Percentiles rank a stretch among this genome's conserved stretches.
phyloP scores from a whole-genome alignment of 35 echinoderm and acorn worm species.

The Holothuria glaberrima region DNA sequence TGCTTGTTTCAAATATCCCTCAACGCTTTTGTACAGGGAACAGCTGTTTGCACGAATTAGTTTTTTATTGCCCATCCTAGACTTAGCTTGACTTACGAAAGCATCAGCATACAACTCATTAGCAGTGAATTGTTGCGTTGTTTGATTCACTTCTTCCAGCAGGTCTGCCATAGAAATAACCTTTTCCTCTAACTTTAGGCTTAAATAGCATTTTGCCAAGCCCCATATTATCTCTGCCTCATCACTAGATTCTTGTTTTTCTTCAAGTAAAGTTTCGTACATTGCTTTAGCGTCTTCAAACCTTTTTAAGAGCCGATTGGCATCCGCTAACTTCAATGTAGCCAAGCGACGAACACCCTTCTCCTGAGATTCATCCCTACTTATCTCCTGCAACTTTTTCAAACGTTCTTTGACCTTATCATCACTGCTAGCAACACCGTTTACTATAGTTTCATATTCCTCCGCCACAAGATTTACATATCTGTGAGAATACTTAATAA shows the following conservation, averaged over 20 bases:
- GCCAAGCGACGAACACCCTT: neutral
- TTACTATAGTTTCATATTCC: neutral
- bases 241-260: neutral
- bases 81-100: neutral
- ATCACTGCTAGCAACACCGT: neutral
- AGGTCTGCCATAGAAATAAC: neutral
- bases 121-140: neutral
- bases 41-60: neutral
- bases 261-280: neutral
- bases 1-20: neutral
- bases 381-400: neutral
- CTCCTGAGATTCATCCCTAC: neutral
- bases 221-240: no score
- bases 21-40: neutral
- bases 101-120: slow-evolving; percentile 8
- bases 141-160: neutral
- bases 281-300: neutral
- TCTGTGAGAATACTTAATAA: neutral
- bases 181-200: neutral
- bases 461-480: neutral
- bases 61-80: neutral
- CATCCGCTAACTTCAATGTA: neutral
- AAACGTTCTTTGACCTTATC: neutral
- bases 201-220: neutral
- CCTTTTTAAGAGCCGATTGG: neutral